Conservation (phyloP, 2,888 invertebrate genomes). For the Mycalesis mineus region DNA sequence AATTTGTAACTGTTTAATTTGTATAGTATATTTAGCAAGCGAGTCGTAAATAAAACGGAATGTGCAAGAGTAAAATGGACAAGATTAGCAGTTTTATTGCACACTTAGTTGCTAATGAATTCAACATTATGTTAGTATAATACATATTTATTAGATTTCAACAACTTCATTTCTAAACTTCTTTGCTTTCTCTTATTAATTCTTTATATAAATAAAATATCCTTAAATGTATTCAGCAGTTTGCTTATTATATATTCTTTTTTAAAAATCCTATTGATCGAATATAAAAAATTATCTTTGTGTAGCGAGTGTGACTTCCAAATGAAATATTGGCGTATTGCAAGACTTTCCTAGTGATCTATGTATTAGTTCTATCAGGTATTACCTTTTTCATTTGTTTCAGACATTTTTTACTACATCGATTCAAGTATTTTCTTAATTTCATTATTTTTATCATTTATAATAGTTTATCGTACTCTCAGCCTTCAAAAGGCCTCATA, state of each 20-base stretch:
- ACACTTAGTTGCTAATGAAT: conserved; percentile 2
- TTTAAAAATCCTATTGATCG: no score
- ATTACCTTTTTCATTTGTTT: no score
- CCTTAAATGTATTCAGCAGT: no score
- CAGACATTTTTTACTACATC: no score
- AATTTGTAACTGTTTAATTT: no score
- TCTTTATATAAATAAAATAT: not conserved
- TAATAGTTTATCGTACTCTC: not conserved
- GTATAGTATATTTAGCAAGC: not conserved
- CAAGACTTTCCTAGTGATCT: no score
- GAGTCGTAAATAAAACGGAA: not conserved
- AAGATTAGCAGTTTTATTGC: conserved; percentile 4
- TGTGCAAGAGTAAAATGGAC: not conserved
- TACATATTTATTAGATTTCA: not conserved
- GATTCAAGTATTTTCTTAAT: not conserved
- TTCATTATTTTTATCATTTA: not conserved
- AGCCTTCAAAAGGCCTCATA: not conserved
- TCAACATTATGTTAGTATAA: not conserved
- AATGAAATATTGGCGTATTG: no score
- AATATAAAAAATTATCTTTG: no score
- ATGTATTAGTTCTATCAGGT: no score
- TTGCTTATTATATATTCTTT: no score
- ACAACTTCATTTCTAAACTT: not conserved
- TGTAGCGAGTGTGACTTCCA: no score
- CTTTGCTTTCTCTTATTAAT: conserved; percentile 2